Percentiles rank a stretch among this genome's conserved stretches.
Evolutionary conservation across 2,797 vertebrate species (phyloP).

Genomic region (Pteronotus mesoamericanus): DNA sequence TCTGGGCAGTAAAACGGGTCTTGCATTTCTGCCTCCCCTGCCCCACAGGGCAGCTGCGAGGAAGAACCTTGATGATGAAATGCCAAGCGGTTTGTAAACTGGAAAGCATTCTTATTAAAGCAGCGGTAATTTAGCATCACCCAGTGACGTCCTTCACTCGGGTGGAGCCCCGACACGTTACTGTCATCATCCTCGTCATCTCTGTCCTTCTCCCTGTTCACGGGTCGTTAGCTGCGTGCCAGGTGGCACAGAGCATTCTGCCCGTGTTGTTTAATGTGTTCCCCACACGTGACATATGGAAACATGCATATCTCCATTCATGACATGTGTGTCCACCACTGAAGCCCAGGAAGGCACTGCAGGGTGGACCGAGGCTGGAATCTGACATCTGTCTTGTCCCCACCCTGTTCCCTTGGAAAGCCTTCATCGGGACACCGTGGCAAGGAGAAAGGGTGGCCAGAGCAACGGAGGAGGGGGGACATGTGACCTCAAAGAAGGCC

Average conservation of each 20-base stretch:
- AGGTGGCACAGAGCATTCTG: too few species aligned
- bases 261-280: not conserved
- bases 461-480: not conserved
- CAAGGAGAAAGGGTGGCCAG: not conserved
- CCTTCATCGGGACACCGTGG: accelerated
- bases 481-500: accelerated
- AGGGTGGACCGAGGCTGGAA: not conserved
- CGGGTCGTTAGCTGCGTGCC: accelerated
- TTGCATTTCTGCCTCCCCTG: not conserved
- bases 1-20: not conserved
- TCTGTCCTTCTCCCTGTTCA: accelerated
- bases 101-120: not conserved
- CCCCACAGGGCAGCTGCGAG: accelerated
- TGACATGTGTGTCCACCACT: accelerated
- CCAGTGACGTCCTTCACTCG: not conserved
- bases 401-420: not conserved
- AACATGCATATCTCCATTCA: accelerated
- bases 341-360: not conserved
- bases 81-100: not conserved
- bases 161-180: not conserved
- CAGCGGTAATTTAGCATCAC: not conserved
- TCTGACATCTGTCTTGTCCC: not conserved
- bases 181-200: accelerated
- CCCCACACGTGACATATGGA: not conserved
- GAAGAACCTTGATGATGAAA: too few species aligned